Evolutionary conservation across 2,797 vertebrate genomes (phyloP), one percentile per base, ranked within the genome.

Genomic region (Emydoidea blandingii): DNA sequence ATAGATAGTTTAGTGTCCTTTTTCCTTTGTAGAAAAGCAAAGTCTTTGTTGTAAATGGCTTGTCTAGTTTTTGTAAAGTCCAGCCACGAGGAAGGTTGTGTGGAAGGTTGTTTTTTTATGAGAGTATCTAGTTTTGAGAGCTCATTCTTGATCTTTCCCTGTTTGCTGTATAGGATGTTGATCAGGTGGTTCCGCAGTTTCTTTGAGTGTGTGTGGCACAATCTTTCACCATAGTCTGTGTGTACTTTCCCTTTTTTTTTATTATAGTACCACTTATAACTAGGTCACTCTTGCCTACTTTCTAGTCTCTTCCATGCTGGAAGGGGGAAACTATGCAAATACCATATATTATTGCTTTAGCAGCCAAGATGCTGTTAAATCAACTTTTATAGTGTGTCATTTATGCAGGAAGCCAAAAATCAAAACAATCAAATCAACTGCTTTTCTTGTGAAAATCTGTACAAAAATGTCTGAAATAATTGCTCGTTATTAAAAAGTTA

Each of bases 241-340:
- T 50, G 49, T 50, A 52, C 49, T 88, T 90, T 85, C 31, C 79
- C 74, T 34, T 92, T 96, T 89, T 87, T 57, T 92, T 93, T 81
- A 44, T 74, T 82, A 3, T 15, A 79, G 65, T 31, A 56, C 2
- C 16, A n/a, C 16, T 62, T 78, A 25, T 88, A 94, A 93, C 18
- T 89, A 95, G 79, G 81, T 89, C 91, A 62, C 31, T 11, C 0
- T 72, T 91, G 44, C 87, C 74, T 82, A n/a, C 21, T 92, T 8
- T 85, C 18, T 44, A 92, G 90, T 90, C 80, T 72, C 78, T 93
- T 92, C 65, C 37, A 47, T 68, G 56, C 5, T 85, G 50, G 50
- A 93, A 83, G 56, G 84, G 23, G 31, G 11, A 94, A 86, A 76
- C n/a, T 62, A 90, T 21, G 27, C 31, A 62, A 81, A 25, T 57